These are phyloP conservation scores for Myodes glareolus DNA, from an alignment of 2,113 vertebrate genomes.

Conservation along the genomic window DNA sequence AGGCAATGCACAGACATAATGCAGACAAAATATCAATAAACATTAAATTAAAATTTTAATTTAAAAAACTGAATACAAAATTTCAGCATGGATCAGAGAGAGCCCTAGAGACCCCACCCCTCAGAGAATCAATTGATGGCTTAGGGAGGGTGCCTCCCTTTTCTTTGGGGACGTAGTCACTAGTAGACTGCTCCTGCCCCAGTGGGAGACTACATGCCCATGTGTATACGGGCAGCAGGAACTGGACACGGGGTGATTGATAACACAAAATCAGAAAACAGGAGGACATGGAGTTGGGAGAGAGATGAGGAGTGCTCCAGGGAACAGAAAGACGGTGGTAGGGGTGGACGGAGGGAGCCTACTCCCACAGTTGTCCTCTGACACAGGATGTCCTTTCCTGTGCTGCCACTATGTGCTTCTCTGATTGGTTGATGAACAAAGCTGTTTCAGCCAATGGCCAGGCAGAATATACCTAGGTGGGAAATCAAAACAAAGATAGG, in stretches of 20 bases:
- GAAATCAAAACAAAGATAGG: too few species aligned
- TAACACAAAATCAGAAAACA: neutral
- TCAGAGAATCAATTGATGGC: neutral
- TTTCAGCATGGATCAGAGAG: neutral
- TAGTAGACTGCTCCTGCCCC: neutral
- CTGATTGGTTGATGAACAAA: too few species aligned
- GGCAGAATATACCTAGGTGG: too few species aligned
- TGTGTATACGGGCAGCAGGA: neutral
- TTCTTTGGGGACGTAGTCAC: neutral
- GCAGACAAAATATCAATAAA: neutral
- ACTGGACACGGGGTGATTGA: neutral
- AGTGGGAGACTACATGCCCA: neutral
- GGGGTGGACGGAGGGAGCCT: neutral
- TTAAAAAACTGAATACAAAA: neutral
- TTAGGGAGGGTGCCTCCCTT: neutral
- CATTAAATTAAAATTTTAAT: neutral
- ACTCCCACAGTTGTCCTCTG: neutral
- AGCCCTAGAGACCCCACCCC: neutral
- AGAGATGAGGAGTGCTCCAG: neutral
- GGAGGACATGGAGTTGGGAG: neutral
- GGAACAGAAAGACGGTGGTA: neutral
- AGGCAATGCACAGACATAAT: neutral
- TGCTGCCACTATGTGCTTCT: too few species aligned
- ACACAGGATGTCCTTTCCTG: too few species aligned
- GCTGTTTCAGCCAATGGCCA: too few species aligned